Evolutionary conservation across 2,888 invertebrate genomes (phyloP).

Genomic region (Xanthia icteritia): DNA sequence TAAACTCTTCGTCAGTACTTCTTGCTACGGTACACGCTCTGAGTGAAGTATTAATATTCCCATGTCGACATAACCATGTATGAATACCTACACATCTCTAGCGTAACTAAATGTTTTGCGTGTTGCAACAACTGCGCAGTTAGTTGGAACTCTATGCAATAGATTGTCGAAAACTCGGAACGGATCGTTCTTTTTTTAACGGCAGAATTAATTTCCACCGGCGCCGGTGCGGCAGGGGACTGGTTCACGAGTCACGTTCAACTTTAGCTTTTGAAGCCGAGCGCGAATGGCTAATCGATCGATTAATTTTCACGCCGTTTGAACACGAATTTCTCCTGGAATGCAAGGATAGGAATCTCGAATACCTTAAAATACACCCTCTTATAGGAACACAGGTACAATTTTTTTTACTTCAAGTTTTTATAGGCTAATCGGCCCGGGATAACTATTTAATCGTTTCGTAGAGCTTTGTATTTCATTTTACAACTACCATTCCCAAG

Average conservation of each 20-base stretch:
- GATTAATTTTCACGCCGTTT: conserved; percentile 88
- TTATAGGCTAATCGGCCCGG: conserved; percentile 43
- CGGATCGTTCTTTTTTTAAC: conserved; percentile 77
- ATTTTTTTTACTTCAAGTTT: conserved; percentile 39
- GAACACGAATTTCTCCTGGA: conserved; percentile 81
- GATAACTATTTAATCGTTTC: conserved; percentile 60
- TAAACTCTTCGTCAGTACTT: conserved; percentile 18
- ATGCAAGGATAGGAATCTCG: conserved; percentile 76
- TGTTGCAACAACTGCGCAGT: conserved; percentile 72
- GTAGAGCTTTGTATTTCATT: conserved; percentile 54
- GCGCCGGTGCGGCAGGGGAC: conserved; percentile 77
- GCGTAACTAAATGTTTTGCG: conserved; percentile 65
- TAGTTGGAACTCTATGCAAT: conserved; percentile 75
- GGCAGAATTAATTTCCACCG: conserved; percentile 84
- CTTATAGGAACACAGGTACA: conserved; percentile 26
- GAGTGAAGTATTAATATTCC: conserved; percentile 71
- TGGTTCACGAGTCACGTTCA: conserved; percentile 85
- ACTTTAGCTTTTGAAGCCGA: conserved; percentile 84
- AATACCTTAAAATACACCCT: conserved; percentile 56
- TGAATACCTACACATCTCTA: conserved; percentile 18
- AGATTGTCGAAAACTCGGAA: conserved; percentile 78
- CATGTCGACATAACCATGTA: conserved; percentile 62
- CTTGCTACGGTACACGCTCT: conserved; percentile 57
- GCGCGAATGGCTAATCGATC: conserved; percentile 87
- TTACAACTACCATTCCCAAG: conserved; percentile 53